phyloP scores from a whole-genome alignment of 2,888 invertebrate genomes.

The Theristus sp. region DNA sequence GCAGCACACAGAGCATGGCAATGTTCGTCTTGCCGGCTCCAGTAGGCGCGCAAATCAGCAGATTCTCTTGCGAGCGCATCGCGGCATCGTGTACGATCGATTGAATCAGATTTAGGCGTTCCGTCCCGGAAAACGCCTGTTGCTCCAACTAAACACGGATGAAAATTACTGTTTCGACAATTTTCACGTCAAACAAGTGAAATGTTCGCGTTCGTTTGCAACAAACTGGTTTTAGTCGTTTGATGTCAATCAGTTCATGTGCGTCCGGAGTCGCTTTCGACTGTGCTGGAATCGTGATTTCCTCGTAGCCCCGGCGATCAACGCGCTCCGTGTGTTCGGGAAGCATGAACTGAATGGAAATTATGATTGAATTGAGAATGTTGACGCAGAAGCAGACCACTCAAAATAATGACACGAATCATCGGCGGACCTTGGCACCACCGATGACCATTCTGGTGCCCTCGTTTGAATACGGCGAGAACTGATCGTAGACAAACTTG shows the following conservation, averaged over 20 bases:
- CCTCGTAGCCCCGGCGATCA: slow-evolving; percentile 57
- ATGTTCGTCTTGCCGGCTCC: slow-evolving; percentile 99
- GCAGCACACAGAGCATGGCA: slow-evolving; percentile 73
- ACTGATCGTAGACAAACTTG: background rate
- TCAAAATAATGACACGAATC: no score
- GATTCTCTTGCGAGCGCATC: slow-evolving; percentile 84
- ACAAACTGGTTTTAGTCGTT: no score
- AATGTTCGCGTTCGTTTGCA: no score
- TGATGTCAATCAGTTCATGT: no score
- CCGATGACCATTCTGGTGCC: background rate
- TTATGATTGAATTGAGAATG: background rate
- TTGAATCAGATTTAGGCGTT: slow-evolving; percentile 76
- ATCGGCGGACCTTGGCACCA: background rate
- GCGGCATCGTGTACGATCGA: slow-evolving; percentile 85
- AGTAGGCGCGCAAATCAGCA: slow-evolving; percentile 92
- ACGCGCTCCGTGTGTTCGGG: slow-evolving; percentile 58
- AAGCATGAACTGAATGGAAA: slow-evolving; percentile 42
- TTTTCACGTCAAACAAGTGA: no score
- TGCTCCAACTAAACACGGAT: slow-evolving; percentile 62
- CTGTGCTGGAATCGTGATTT: slow-evolving; percentile 44
- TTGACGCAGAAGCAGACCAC: background rate
- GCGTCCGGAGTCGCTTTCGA: slow-evolving; percentile 8
- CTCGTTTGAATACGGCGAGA: background rate
- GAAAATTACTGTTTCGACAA: no score
- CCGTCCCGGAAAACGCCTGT: slow-evolving; percentile 68